Conservation (phyloP, 2,888 invertebrate genomes). For the Penaeus monodon region DNA sequence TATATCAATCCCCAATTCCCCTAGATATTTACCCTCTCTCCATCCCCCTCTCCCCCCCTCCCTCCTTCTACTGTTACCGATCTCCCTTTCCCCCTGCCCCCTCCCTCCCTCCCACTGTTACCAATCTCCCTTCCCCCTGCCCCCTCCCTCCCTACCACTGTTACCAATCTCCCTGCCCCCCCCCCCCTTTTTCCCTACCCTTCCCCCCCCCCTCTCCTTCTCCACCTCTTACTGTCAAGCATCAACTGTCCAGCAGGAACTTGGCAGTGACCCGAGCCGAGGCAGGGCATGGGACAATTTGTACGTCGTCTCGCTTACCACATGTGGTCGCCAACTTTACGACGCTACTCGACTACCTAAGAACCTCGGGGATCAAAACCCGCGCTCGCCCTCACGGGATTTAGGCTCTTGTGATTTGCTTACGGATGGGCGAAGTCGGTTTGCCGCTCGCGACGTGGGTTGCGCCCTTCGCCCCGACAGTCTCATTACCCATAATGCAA, state of each 20-base stretch:
- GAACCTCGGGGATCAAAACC: constrained; percentile 10
- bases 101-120: too few relatives aligned
- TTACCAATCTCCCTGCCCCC: too few relatives aligned
- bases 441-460: not conserved
- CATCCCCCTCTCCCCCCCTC: too few relatives aligned
- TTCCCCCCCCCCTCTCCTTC: not conserved
- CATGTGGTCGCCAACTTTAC: constrained; percentile 63
- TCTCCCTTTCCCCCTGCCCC: too few relatives aligned
- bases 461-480: constrained; percentile 6
- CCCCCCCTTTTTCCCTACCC: too few relatives aligned
- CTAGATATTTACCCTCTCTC: too few relatives aligned
- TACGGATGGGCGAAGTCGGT: constrained; percentile 9
- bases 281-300: constrained; percentile 53
- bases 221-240: too few relatives aligned
- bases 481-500: constrained; percentile 64
- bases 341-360: constrained; percentile 36
- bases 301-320: constrained; percentile 61
- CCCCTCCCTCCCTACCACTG: too few relatives aligned
- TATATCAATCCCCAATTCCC: too few relatives aligned
- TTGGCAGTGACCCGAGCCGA: constrained; percentile 34
- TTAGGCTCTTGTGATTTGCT: constrained; percentile 13
- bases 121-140: too few relatives aligned
- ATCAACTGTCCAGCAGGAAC: not conserved
- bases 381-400: not conserved
- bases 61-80: too few relatives aligned